Base-by-base conservation (phyloP, 2,113 vertebrate species). In the Mormyrus iriodes region DNA sequence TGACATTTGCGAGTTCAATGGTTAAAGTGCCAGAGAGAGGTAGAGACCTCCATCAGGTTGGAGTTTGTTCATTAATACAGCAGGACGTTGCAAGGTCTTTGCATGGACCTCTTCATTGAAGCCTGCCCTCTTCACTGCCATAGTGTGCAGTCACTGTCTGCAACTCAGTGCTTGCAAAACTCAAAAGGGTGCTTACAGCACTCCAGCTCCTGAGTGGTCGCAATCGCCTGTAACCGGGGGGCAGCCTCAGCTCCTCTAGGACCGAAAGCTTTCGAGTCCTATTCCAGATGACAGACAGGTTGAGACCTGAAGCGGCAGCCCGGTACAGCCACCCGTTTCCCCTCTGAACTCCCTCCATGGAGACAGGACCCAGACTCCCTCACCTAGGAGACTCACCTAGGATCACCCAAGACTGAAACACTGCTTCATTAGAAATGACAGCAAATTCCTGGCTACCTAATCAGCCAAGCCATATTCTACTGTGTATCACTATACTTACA, bases 161-260 rank as follows among this genome's bases (percentile, higher is more conserved):
- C 17, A 42, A 12, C 35, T 21, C 39, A 1, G 76, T 9, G 8
- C 44, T 5, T 82, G 10, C 35, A 82, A 82, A 82, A 3, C 31
- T 6, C 0, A 15, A n/a, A 10, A 24, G n/a, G 3, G 0, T 69
- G 65, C 39, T 10, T 9, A 48, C 44, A 48, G 82, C 44, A 12
- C 46, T 21, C 39, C 19, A 48, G 44, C 42, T n/a, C 82, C 82
- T n/a, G 44, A 84, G 44, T 84, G 46, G 15, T 48, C 6, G 15
- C 58, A 85, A 83, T 87, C 19, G 17, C 88, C 39, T 88, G 91
- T 91, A 92, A 91, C 89, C 73, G 46, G 83, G 91, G 90, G 90
- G 90, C 89, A 85, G 55, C 2, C 39, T 21, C 5, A 52, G 88
- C 44, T 49, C 7, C 24, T 86, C 89, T 84, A 17, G 24, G 39